Evolutionary conservation across 1,140 invertebrate species (phyloP), one percentile per base, ranked within the genome.

Genomic region (Lepidurus arcticus): DNA sequence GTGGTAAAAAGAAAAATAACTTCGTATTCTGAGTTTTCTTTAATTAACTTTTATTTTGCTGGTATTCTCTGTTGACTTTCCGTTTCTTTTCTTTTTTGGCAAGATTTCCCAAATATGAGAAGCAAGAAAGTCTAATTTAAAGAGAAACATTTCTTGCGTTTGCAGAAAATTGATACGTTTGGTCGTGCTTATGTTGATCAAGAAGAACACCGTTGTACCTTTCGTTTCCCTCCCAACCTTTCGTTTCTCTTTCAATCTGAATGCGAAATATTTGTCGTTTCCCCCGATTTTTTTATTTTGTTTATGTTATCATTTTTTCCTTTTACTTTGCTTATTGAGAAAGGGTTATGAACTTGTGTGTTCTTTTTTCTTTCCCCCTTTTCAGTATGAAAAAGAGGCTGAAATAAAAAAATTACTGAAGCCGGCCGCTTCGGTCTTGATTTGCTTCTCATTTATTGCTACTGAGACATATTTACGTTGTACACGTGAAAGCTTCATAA

Each of bases 251-350:
- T 7, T 16, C 53, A 21, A 21, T 65, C 21, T 65, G 53, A 65
- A 65, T 65, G 53, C 21, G 21, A 65, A 21, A 65, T n/a, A 65
- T 21, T n/a, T n/a, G 21, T n/a, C 16, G 21, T 65, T 13, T 65
- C 21, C 53, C 53, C 53, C 16, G 16, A n/a, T 65, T 65, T 65
- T 21, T 21, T 13, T 1, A 11, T 53, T 21, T 7, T 65, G 21
- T 13, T 65, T 65, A n/a, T 13, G 16, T 65, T 65, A 65, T 65
- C 53, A 65, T 65, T 65, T 65, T 65, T 65, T 21, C 21, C 53
- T 65, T 21, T 7, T 65, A 65, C 13, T 65, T 65, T 65, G 53
- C 53, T 65, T 65, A 65, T 65, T 65, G 53, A 65, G 53, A 65
- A 65, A 65, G 53, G 53, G 53, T 34, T 65, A 65, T 65, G 13